Percentiles rank a stretch among this genome's conserved stretches.
Conservation (phyloP, 2,113 vertebrate species). For the Eurystomus gularis region DNA sequence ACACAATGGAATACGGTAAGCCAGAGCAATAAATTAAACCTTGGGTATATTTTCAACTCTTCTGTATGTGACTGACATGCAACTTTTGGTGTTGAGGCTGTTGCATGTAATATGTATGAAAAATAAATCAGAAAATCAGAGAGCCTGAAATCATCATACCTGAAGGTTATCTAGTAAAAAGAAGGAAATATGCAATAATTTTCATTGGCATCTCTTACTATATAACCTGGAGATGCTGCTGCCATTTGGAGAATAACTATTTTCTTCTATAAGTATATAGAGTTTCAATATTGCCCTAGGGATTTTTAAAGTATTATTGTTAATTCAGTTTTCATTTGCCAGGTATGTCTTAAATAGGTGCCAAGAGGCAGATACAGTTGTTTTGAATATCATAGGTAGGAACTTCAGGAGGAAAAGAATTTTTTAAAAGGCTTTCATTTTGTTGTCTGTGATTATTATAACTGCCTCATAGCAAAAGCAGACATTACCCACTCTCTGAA, state of each 20-base stretch:
- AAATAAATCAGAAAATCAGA: background rate
- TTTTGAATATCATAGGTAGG: conserved; percentile 7
- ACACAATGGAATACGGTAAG: background rate
- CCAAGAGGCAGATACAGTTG: background rate
- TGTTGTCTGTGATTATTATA: conserved; percentile 18
- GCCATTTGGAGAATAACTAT: background rate
- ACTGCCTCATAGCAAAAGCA: background rate
- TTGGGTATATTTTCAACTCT: background rate
- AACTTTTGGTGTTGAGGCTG: background rate
- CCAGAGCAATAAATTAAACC: background rate
- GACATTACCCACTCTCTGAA: background rate
- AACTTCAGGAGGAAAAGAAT: background rate
- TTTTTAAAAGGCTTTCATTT: conserved; percentile 1
- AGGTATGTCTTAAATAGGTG: background rate
- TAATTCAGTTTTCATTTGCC: conserved; percentile 39
- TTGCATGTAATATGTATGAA: background rate
- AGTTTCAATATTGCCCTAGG: background rate
- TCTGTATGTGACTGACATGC: background rate
- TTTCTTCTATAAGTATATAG: background rate
- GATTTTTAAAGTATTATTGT: conserved; percentile 4
- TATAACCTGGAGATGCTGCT: background rate
- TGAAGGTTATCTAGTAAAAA: conserved; percentile 2
- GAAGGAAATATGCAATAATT: background rate
- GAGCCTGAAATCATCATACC: background rate
- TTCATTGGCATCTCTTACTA: background rate